Percentiles rank a stretch among this genome's conserved stretches.
Conservation (phyloP, 2,797 vertebrate species). For the Xyrichtys novacula region DNA sequence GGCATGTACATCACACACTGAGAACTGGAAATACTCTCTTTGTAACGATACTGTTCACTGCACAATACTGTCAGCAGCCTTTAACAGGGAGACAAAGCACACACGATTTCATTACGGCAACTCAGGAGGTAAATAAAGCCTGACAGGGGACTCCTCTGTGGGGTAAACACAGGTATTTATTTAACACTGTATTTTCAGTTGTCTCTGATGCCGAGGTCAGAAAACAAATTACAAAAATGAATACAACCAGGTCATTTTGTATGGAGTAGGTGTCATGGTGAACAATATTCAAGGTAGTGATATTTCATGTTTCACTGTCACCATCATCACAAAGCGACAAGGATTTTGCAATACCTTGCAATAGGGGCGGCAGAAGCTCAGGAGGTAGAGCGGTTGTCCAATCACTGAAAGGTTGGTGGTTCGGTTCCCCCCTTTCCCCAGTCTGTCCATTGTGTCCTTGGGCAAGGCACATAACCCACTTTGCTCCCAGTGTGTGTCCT, state of each 20-base stretch:
- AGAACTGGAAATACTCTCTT: constrained; percentile 48
- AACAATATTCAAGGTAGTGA: too few species aligned
- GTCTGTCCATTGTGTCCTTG: too few species aligned
- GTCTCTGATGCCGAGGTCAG: constrained; percentile 7
- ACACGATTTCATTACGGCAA: constrained; percentile 16
- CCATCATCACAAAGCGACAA: too few species aligned
- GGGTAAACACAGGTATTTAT: constrained; percentile 3
- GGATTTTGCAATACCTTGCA: too few species aligned
- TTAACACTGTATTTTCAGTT: constrained; percentile 18
- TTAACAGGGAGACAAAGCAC: constrained; percentile 33
- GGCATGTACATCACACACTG: constrained; percentile 48
- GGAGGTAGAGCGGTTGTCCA: too few species aligned
- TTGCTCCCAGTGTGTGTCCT: too few species aligned
- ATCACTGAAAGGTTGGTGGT: too few species aligned
- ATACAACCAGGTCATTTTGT: constrained; percentile 5
- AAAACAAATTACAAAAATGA: constrained; percentile 20
- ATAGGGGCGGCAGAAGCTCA: too few species aligned
- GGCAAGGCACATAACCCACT: too few species aligned
- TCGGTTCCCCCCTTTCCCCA: too few species aligned
- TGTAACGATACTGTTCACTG: constrained; percentile 21
- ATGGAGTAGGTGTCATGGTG: too few species aligned
- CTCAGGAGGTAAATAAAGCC: constrained; percentile 26
- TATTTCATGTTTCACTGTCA: too few species aligned
- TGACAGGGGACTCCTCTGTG: neutral
- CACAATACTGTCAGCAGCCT: constrained; percentile 21